A percentile compares a stretch with the other conserved stretches of the same genome.
Evolutionary conservation across 2,797 vertebrate genomes (phyloP).

Genomic region (Lithobates pipiens): DNA sequence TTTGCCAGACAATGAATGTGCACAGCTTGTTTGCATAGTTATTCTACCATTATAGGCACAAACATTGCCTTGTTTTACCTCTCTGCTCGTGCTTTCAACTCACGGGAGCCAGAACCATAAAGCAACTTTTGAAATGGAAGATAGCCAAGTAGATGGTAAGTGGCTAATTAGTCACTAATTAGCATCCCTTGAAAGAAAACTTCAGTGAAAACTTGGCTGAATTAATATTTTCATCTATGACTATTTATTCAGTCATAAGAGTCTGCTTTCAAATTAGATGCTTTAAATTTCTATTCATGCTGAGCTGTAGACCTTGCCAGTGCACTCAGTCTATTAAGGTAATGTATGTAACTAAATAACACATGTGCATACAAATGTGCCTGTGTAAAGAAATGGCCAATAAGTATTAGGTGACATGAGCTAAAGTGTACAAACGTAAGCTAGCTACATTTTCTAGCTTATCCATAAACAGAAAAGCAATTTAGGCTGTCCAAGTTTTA

Average conservation of each 20-base stretch:
- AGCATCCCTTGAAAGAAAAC: constrained; percentile 52
- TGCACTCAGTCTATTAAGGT: constrained; percentile 19
- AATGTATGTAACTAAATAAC: constrained; percentile 30
- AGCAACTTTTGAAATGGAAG: constrained; percentile 41
- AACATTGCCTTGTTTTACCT: constrained; percentile 16
- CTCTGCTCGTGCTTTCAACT: constrained; percentile 6
- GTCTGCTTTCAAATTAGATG: constrained; percentile 18
- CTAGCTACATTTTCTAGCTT: not conserved
- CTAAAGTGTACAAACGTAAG: not conserved
- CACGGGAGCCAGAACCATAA: constrained; percentile 15
- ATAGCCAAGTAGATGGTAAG: constrained; percentile 48
- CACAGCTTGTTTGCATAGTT: not conserved
- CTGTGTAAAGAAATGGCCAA: constrained; percentile 7
- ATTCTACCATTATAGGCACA: not conserved
- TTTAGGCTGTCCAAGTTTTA: not conserved
- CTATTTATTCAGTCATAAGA: constrained; percentile 48
- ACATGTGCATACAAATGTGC: constrained; percentile 40
- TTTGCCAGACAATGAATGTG: not conserved
- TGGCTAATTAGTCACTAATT: constrained; percentile 54
- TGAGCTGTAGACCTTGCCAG: constrained; percentile 23
- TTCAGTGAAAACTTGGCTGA: constrained; percentile 48
- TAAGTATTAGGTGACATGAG: constrained; percentile 22
- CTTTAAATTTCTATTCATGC: constrained; percentile 29
- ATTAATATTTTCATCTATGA: constrained; percentile 44
- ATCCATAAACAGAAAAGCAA: not conserved